Evolutionary conservation across 1,140 invertebrate genomes (phyloP), one percentile per base, ranked within the genome.

Genomic region (Hypsibius dujardini): DNA sequence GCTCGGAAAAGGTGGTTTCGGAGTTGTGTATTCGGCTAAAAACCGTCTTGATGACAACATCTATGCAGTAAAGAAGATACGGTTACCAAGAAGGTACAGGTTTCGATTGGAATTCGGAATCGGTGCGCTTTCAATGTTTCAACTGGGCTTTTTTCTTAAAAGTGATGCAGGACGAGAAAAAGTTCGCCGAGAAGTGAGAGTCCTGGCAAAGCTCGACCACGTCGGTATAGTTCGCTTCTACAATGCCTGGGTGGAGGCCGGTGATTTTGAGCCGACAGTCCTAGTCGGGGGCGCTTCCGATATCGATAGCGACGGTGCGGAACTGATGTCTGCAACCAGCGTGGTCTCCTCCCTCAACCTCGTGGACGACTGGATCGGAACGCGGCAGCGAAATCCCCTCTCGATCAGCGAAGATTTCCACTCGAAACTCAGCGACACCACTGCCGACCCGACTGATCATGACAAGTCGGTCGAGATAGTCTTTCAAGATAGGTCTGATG

Each of bases 21-120:
- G 95, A 0, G 87, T 96, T 42, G 95, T 98, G 0, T 97, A 96
- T 81, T 89, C 96, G 79, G 92, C 90, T 0, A 88, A 85, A 77
- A 95, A 97, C 78, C 93, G 90, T 80, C 86, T 96, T 71, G 95
- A 98, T 79, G 89, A 95, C 76, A 88, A 90, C 76, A 84, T 87
- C 74, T 98, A 98, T 82, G 95, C 95, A 42, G 86, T 98, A 0
- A 98, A 98, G 81, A 85, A 93, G 76, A 96, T 97, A 69, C 85
- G 86, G 2, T 80, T 96, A 72, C 89, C 90, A 12, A 88, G 88
- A 75, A 88, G 85, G 88, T 90, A 79, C 67, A 69, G 7, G 28
- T 50, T 15, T 59, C 70, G 28, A 7, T 45, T 71, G 42, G 15
- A 7, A 62, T 59, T 42, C 28, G 7, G 59, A 28, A 15, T 59